Evolutionary conservation across 1,140 invertebrate species (phyloP), one percentile per base, ranked within the genome.

Genomic region (Drosophila jambulina): DNA sequence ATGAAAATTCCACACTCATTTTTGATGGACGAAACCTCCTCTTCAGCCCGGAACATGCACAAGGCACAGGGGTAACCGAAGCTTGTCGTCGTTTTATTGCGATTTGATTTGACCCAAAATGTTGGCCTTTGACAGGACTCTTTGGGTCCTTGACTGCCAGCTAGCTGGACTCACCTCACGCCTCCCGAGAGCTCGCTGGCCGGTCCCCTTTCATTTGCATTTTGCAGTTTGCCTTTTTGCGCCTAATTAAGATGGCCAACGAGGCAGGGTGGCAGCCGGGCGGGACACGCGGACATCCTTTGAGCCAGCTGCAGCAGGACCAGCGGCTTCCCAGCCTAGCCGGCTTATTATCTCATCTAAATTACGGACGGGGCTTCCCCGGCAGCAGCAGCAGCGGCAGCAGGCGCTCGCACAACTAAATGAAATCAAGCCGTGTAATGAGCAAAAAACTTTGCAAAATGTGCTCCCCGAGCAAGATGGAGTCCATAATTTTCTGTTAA

Each of bases 381-480:
- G 21, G 43, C 43, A 34, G 21, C 32, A 15, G 4, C 17, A n/a
- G 38, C 4, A 10, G 19, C 45, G 3, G n/a, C 15, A 6, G 51
- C 25, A 13, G 25, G 10, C 63, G 42, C 23, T 38, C n/a, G 13
- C 40, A 21, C 27, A 53, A 62, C 46, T 71, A 76, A 81, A 81
- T 81, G 78, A 81, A 81, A 81, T 77, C 79, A 81, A 81, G 78
- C 56, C 78, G 77, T 81, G 78, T 81, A 80, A 80, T 76, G 63
- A 80, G 78, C 78, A 61, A 78, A 78, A 78, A 78, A 78, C 48
- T 77, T 68, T 68, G 40, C 21, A 70, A 69, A 70, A 75, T 75
- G 54, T 77, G 56, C 68, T 38, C 32, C 46, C 36, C 62, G 34
- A 60, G 40, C 46, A 53, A 75, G 56, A 43, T 38, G 68, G 36